These are phyloP conservation scores for Rostratula benghalensis DNA, from an alignment of 2,113 vertebrate genomes.

Conservation along the genomic window DNA sequence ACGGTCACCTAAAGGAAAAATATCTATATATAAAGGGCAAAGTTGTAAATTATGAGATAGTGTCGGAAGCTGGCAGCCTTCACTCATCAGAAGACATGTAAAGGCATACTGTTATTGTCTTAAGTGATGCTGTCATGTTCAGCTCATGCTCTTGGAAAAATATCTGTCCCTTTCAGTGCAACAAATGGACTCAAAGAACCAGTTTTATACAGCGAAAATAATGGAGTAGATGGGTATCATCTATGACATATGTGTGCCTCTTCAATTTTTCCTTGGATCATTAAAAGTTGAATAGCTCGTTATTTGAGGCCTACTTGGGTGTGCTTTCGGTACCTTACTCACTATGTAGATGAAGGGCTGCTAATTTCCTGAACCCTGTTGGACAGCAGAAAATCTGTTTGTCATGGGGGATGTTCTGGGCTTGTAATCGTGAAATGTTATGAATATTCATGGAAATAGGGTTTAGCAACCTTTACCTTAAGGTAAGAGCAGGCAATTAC, in stretches of 20 bases:
- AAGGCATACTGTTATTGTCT: neutral
- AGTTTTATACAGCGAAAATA: neutral
- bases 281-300: neutral
- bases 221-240: neutral
- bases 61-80: neutral
- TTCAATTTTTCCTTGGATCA: neutral
- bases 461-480: neutral
- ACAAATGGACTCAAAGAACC: neutral
- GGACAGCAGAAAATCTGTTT: neutral
- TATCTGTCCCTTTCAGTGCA: neutral
- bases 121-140: constrained; percentile 17
- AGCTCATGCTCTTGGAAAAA: neutral
- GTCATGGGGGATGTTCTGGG: neutral
- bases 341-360: neutral
- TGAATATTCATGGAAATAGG: neutral
- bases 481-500: neutral
- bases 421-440: neutral
- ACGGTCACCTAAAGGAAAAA: neutral
- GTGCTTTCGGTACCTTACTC: neutral
- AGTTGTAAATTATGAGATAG: neutral
- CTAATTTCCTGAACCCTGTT: neutral
- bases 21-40: neutral
- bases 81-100: neutral
- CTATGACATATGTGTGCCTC: neutral
- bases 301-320: neutral